These are phyloP conservation scores for Pygmarrhopalites habei DNA, from an alignment of 1,140 invertebrate genomes.

Conservation along the genomic window DNA sequence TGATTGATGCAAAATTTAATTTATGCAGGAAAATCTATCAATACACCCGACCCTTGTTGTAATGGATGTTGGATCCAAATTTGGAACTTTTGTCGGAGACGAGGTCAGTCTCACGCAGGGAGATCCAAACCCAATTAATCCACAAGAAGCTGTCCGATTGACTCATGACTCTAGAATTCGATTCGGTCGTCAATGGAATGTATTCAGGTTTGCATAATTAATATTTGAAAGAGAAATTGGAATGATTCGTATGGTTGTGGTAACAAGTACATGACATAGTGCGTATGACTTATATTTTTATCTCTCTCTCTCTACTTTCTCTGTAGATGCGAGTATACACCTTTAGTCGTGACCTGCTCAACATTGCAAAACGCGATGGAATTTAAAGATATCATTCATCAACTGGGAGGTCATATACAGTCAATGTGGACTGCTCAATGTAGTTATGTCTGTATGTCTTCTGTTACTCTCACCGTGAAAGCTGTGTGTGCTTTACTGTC, in stretches of 20 bases:
- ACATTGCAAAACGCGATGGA: conserved; percentile 39
- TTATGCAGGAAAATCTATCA: conserved; percentile 40
- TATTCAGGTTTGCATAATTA: conserved; percentile 42
- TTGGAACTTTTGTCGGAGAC: no score
- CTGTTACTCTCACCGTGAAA: conserved; percentile 55
- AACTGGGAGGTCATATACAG: conserved; percentile 45
- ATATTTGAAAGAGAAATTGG: no score
- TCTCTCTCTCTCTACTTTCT: no score
- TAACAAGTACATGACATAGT: conserved; percentile 1
- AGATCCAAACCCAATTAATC: no score
- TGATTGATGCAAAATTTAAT: no score
- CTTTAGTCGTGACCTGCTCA: conserved; percentile 36
- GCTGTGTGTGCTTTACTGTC: conserved; percentile 56
- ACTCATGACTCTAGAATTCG: conserved; percentile 43
- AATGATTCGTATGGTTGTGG: neutral
- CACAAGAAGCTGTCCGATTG: conserved; percentile 40
- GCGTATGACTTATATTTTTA: conserved; percentile 20
- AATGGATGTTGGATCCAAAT: conserved; percentile 45
- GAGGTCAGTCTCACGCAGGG: no score
- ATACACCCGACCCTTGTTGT: conserved; percentile 42
- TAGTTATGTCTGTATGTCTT: conserved; percentile 57
- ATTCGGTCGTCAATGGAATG: conserved; percentile 45
- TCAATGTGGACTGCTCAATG: conserved; percentile 48
- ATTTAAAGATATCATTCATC: conserved; percentile 39
- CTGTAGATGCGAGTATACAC: conserved; percentile 43